Percentiles rank a stretch among this genome's conserved stretches.
These are phyloP conservation scores for Periophthalmodon schlosseri DNA, from an alignment of 2,113 vertebrate genomes.

Conservation along the genomic window DNA sequence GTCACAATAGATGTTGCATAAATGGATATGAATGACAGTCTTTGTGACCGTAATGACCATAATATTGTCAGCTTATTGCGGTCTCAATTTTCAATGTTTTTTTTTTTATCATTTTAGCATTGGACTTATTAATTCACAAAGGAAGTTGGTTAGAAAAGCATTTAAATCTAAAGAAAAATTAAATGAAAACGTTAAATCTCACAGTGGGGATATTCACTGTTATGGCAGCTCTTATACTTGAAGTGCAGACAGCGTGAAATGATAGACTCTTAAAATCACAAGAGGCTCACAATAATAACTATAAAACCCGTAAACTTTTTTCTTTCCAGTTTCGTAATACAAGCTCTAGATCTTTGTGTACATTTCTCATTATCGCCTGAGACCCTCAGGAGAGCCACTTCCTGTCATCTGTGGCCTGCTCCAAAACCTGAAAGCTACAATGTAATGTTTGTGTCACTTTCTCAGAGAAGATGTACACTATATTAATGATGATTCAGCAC, in stretches of 20 bases:
- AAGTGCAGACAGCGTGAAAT: no score
- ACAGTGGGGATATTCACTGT: no score
- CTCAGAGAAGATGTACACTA: slow-evolving; percentile 15
- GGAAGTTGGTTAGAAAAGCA: no score
- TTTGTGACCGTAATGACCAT: no score
- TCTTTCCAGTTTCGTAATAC: slow-evolving; percentile 1
- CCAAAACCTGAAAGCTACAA: neutral
- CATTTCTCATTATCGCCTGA: neutral
- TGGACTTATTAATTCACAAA: no score
- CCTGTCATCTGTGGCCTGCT: slow-evolving; percentile 5
- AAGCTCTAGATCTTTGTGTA: neutral
- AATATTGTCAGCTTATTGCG: no score
- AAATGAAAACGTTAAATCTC: no score
- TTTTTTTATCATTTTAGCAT: no score
- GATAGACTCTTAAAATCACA: no score
- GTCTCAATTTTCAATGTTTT: no score
- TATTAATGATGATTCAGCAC: slow-evolving; percentile 47
- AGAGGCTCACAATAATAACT: neutral
- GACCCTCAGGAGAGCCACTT: slow-evolving; percentile 14
- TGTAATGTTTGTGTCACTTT: slow-evolving; percentile 6
- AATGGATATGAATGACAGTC: neutral
- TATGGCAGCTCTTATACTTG: no score
- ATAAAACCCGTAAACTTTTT: neutral
- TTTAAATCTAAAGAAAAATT: no score
- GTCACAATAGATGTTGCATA: neutral